Evolutionary conservation across 1,140 invertebrate genomes (phyloP), one percentile per base, ranked within the genome.

Genomic region (Heliconius nattereri): DNA sequence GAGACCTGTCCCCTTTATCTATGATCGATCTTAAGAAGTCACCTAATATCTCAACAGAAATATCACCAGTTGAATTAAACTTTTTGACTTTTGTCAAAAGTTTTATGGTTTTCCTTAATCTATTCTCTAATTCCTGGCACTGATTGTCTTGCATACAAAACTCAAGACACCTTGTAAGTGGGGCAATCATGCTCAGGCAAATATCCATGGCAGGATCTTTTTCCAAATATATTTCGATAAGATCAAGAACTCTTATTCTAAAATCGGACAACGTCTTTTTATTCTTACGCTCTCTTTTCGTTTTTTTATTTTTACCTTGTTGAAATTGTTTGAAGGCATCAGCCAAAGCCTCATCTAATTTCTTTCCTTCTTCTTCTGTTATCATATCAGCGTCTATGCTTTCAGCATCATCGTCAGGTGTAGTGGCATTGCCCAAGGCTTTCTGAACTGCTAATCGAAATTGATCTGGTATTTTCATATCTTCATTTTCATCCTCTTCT

Each of bases 321-420:
- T 95, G 95, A 76, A 96, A 95, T 76, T 96, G 94, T 85, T 95
- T 96, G 86, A 98, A 98, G 2, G 96, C 97, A 66, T 96, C 95
- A 1, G 96, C 96, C 35, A 98, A 88, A 2, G 96, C 96, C 84
- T 95, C 92, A 85, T 98, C 96, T 6, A 98, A 90, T 81, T 96
- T 96, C 82, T 96, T 96, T 7, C 97, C 97, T 89, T 97, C 96
- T 81, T 96, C 96, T 84, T 98, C 97, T 79, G 95, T 95, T 66
- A 98, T 96, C 82, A 97, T 95, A 86, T 98, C 97, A 23, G 97
- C 95, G 83, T 98, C 97, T 11, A 97, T 94, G 79, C 97, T 97
- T 88, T 97, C 97, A 35, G 95, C 94, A 74, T 97, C 96, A 45
- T 95, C 95, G 83, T 96, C 94, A 16, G 90, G 85, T 2, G 94